phyloP scores from a whole-genome alignment of 2,888 invertebrate genomes.

The Meandrusa payeni region DNA sequence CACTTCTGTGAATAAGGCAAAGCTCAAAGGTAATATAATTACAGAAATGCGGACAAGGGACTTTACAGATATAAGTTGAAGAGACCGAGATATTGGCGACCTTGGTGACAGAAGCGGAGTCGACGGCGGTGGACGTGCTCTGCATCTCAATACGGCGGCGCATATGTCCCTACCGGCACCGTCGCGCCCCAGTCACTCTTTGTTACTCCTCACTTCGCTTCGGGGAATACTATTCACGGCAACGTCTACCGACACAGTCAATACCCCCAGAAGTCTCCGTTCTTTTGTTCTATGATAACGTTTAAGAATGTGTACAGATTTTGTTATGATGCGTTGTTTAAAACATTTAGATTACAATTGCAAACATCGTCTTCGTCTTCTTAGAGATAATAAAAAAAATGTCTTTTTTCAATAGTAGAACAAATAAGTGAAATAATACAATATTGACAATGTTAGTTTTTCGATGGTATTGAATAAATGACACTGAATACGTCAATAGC shows the following conservation, averaged over 20 bases:
- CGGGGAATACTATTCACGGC: conserved; percentile 26
- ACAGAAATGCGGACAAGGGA: too few relatives aligned
- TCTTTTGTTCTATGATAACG: conserved; percentile 10
- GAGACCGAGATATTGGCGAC: conserved; percentile 41
- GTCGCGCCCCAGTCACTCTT: conserved; percentile 40
- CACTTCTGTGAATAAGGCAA: too few relatives aligned
- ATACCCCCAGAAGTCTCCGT: conserved; percentile 17
- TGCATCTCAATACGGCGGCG: conserved; percentile 50
- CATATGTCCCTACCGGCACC: conserved; percentile 43
- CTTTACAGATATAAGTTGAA: conserved; percentile 16
- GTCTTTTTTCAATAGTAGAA: too few relatives aligned
- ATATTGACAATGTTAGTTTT: too few relatives aligned
- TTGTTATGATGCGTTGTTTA: background rate
- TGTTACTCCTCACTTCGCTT: conserved; percentile 39
- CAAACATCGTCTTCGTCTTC: too few relatives aligned
- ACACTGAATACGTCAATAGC: too few relatives aligned
- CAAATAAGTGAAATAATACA: too few relatives aligned
- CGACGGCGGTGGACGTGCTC: conserved; percentile 44
- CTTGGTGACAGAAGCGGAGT: conserved; percentile 53
- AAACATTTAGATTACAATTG: too few relatives aligned
- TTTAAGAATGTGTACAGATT: background rate
- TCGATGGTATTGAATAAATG: too few relatives aligned
- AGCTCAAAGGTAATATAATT: too few relatives aligned
- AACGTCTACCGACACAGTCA: conserved; percentile 24
- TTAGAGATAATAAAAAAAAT: too few relatives aligned